These are phyloP conservation scores for Agrochola circellaris DNA, from an alignment of 2,888 invertebrate species.

Conservation along the genomic window DNA sequence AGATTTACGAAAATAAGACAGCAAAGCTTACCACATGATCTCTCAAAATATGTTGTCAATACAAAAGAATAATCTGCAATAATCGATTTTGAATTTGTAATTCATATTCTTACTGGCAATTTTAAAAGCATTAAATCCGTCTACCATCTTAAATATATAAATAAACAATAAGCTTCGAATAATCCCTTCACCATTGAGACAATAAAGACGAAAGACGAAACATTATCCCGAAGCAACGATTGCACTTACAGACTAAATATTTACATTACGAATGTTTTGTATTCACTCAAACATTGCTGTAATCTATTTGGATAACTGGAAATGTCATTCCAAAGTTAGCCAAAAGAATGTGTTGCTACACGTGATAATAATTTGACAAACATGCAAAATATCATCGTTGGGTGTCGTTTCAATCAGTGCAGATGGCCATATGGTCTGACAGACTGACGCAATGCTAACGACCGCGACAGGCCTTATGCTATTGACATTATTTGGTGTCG, in stretches of 20 bases:
- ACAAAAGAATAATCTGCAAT: conserved; percentile 23
- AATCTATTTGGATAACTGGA: conserved; percentile 56
- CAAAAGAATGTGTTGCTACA: conserved; percentile 19
- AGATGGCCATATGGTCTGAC: conserved; percentile 72
- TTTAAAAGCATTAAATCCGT: conserved; percentile 32
- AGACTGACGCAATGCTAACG: conserved; percentile 73
- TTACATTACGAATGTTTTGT: conserved; percentile 55
- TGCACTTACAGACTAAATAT: conserved; percentile 58
- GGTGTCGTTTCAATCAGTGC: conserved; percentile 60
- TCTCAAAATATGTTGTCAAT: conserved; percentile 5
- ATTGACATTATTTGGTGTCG: conserved; percentile 67
- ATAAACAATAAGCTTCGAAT: conserved; percentile 45
- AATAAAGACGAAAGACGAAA: conserved; percentile 37
- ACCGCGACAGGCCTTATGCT: conserved; percentile 68
- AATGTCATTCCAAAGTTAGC: conserved; percentile 40
- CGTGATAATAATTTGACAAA: conserved; percentile 36
- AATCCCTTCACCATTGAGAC: conserved; percentile 46
- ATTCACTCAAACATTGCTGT: conserved; percentile 40
- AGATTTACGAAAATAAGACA: conserved; percentile 33
- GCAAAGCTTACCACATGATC: background rate
- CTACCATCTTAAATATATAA: conserved; percentile 20
- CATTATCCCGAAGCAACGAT: conserved; percentile 40
- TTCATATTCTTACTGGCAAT: background rate
- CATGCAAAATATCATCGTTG: conserved; percentile 56
- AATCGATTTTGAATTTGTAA: conserved; percentile 31